phyloP scores from a whole-genome alignment of 2,888 invertebrate genomes.

The Linnaemya vulpina region DNA sequence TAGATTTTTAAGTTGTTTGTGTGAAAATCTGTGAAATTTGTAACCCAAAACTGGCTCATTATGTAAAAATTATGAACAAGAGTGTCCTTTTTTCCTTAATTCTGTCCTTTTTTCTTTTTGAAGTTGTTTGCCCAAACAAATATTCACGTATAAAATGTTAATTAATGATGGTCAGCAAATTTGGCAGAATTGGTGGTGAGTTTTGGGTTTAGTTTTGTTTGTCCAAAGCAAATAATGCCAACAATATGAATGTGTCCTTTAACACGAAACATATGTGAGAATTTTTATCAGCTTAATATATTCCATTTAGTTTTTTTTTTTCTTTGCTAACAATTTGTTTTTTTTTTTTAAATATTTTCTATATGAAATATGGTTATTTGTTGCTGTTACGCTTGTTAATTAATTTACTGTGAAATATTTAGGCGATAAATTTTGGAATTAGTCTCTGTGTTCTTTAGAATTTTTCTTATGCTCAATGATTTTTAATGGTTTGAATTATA shows the following conservation, averaged over 20 bases:
- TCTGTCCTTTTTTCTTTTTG: background rate
- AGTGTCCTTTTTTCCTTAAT: constrained; percentile 48
- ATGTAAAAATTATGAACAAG: constrained; percentile 60
- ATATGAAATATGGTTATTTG: constrained; percentile 27
- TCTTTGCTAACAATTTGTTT: constrained; percentile 1
- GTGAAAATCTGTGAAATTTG: constrained; percentile 67
- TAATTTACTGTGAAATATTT: constrained; percentile 80
- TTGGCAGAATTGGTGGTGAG: constrained; percentile 59
- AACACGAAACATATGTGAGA: constrained; percentile 46
- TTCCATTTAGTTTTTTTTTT: constrained; percentile 13
- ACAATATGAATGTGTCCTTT: constrained; percentile 12
- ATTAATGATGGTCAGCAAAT: constrained; percentile 70
- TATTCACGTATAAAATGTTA: constrained; percentile 60
- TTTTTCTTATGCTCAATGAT: constrained; percentile 30
- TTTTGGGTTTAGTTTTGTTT: constrained; percentile 39
- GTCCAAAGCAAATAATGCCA: background rate
- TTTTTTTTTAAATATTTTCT: constrained; percentile 25
- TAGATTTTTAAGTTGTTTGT: constrained; percentile 44
- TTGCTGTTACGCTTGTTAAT: constrained; percentile 75
- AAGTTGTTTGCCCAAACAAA: constrained; percentile 37
- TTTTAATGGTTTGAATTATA: constrained; percentile 58
- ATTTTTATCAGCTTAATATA: constrained; percentile 33
- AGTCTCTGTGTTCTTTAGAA: constrained; percentile 31
- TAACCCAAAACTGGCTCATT: constrained; percentile 65
- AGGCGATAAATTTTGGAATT: constrained; percentile 68